Percentiles rank a stretch among this genome's conserved stretches.
Evolutionary conservation across 2,797 vertebrate genomes (phyloP).

Genomic region (Sphenodon punctatus): DNA sequence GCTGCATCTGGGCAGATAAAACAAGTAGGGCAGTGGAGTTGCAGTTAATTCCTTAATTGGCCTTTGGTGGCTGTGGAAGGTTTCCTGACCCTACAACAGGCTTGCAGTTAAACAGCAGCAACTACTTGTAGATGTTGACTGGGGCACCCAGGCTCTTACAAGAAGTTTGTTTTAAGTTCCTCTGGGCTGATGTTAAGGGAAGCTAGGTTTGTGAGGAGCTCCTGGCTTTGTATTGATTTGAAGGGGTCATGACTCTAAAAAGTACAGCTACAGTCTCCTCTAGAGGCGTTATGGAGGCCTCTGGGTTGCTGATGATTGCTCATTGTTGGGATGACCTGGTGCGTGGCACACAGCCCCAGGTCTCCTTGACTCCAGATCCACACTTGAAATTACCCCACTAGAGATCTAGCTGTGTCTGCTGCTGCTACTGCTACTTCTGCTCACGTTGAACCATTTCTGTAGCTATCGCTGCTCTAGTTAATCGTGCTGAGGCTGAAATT

Average conservation of each 20-base stretch:
- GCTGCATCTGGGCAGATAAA: neutral
- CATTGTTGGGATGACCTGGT: neutral
- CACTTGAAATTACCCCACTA: neutral
- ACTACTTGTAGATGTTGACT: neutral
- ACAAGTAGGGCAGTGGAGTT: neutral
- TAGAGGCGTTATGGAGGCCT: neutral
- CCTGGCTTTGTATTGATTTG: neutral
- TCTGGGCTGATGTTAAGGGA: neutral
- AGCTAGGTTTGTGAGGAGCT: neutral
- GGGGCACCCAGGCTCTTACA: neutral
- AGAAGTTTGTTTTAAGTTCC: conserved; percentile 8
- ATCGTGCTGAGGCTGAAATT: neutral
- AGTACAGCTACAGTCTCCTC: neutral
- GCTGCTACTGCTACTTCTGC: neutral
- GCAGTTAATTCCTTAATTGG: neutral
- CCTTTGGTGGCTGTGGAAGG: neutral
- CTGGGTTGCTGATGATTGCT: neutral
- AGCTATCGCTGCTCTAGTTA: neutral
- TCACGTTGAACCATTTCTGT: neutral
- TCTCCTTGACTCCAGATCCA: neutral
- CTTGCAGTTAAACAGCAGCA: neutral
- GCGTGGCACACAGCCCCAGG: neutral
- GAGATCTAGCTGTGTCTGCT: neutral
- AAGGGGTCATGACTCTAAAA: neutral
- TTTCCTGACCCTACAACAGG: neutral